These are phyloP conservation scores for Drosophila trichaetosa DNA, from an alignment of 2,888 invertebrate species.

Conservation along the genomic window DNA sequence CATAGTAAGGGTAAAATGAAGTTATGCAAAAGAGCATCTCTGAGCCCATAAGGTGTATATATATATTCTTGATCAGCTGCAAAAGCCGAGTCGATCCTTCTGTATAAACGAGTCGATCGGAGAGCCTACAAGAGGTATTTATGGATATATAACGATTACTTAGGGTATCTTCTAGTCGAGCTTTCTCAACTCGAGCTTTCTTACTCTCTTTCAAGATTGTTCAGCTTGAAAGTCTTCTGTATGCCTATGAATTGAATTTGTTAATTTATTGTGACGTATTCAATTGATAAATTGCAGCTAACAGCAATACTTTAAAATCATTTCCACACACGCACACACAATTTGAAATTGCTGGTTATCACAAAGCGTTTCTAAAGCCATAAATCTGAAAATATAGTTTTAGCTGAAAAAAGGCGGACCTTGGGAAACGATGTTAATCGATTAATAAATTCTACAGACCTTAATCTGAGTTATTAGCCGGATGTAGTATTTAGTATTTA, in stretches of 20 bases:
- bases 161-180: background rate
- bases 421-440: background rate
- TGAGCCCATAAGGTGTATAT: background rate
- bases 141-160: background rate
- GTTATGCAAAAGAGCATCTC: background rate
- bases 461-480: background rate
- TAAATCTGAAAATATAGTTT: background rate
- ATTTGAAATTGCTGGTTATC: background rate
- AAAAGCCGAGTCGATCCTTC: background rate
- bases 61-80: background rate
- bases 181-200: background rate
- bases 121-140: background rate
- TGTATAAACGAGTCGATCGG: background rate
- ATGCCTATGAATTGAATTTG: background rate
- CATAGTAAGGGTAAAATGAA: background rate
- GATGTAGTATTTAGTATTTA: background rate
- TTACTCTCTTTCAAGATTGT: background rate
- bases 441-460: background rate
- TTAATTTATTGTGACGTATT: background rate
- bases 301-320: background rate
- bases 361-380: background rate
- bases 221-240: background rate
- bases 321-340: background rate
- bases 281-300: background rate
- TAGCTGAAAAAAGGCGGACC: background rate